A percentile compares a stretch with the other conserved stretches of the same genome.
Evolutionary conservation across 1,140 invertebrate genomes (phyloP).

Genomic region (Pseudomyrmex flavicornis): DNA sequence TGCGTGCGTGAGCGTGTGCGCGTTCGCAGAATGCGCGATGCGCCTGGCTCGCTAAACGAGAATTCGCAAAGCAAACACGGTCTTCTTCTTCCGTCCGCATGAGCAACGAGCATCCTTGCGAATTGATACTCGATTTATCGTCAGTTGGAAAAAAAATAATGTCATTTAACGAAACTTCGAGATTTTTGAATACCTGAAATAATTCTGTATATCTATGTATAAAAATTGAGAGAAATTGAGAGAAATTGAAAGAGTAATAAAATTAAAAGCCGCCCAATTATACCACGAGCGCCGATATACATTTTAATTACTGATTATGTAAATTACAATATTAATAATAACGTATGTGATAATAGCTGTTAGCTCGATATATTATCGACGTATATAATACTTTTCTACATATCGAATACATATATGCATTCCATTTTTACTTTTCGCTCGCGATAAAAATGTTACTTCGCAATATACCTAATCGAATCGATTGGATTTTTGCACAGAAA

Average conservation of each 20-base stretch:
- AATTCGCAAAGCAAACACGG: not conserved
- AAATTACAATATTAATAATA: not conserved
- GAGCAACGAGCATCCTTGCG: not conserved
- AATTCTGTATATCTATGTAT: too few species aligned
- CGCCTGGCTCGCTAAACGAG: not conserved
- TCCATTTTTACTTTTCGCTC: not conserved
- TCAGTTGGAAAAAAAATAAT: too few species aligned
- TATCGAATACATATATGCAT: not conserved
- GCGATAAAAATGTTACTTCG: not conserved
- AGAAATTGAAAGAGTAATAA: too few species aligned
- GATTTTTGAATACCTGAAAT: too few species aligned
- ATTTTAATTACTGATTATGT: not conserved
- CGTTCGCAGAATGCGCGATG: conserved; percentile 57
- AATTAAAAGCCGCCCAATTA: too few species aligned
- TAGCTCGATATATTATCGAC: too few species aligned
- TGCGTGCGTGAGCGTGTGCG: too few species aligned
- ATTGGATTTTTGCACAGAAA: not conserved
- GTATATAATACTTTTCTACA: not conserved
- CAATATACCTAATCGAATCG: not conserved
- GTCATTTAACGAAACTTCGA: too few species aligned
- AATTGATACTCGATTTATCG: not conserved
- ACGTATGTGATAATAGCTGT: not conserved
- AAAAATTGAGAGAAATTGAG: too few species aligned
- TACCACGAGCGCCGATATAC: too few species aligned
- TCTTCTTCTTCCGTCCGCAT: not conserved